A percentile compares a stretch with the other conserved stretches of the same genome.
phyloP scores from a whole-genome alignment of 2,113 vertebrate genomes.

The Callospermophilus lateralis region DNA sequence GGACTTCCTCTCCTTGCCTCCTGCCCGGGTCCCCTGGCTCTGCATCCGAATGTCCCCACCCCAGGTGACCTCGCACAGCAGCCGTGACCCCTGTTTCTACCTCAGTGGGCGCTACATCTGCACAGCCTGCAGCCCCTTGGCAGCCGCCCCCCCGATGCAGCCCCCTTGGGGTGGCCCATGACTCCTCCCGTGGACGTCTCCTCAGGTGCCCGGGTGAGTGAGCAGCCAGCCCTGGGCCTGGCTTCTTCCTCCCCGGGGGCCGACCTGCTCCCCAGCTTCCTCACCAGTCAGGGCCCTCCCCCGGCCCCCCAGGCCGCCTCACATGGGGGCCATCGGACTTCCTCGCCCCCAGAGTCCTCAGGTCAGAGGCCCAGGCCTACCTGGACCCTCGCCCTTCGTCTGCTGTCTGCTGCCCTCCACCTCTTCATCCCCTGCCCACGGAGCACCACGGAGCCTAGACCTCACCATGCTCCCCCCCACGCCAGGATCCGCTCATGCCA shows the following conservation, averaged over 20 bases:
- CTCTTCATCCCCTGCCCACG: neutral
- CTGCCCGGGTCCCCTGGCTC: neutral
- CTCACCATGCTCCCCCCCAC: neutral
- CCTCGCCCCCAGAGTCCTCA: neutral
- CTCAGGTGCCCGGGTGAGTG: neutral
- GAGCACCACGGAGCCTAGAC: neutral
- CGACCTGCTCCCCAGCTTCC: fast-evolving
- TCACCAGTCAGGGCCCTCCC: no score
- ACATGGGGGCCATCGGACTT: fast-evolving
- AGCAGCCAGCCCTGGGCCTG: no score
- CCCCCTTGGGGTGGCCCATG: neutral
- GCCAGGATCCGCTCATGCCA: neutral
- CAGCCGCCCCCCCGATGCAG: neutral
- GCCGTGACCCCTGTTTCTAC: neutral
- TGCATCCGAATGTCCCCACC: neutral
- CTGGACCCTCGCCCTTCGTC: neutral
- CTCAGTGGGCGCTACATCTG: neutral
- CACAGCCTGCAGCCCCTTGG: neutral
- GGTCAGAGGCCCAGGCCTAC: neutral
- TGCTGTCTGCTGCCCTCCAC: neutral
- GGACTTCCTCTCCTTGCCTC: no score
- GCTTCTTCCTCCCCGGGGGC: fast-evolving
- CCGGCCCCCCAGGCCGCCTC: no score
- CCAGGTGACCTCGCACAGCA: neutral
- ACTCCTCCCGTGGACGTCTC: neutral